Conservation (phyloP, 2,113 vertebrate species). For the Anolis sagrei region DNA sequence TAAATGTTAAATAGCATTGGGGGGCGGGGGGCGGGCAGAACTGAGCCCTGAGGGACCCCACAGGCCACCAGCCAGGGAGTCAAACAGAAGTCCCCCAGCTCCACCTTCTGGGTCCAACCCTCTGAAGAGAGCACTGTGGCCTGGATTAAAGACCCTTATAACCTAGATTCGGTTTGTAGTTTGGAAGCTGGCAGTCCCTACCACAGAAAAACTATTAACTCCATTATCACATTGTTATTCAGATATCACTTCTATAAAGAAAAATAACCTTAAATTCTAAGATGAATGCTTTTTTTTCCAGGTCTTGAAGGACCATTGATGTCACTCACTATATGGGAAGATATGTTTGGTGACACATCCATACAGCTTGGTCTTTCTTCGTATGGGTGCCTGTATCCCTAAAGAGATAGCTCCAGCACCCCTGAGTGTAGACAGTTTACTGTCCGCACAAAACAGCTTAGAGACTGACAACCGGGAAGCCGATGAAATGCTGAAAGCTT, state of each 20-base stretch:
- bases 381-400: conserved; percentile 45
- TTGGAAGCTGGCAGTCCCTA: neutral
- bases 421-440: conserved; percentile 22
- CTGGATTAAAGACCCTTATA: neutral
- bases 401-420: conserved; percentile 4
- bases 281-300: neutral
- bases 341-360: conserved; percentile 8
- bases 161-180: neutral
- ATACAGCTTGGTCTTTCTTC: conserved; percentile 16
- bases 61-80: too few relatives aligned
- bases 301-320: conserved; percentile 4
- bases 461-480: neutral
- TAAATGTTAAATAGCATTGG: too few relatives aligned
- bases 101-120: neutral
- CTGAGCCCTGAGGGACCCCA: too few relatives aligned
- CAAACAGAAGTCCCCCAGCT: too few relatives aligned
- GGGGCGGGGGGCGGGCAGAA: too few relatives aligned
- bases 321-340: conserved; percentile 8
- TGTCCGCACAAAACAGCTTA: conserved; percentile 1
- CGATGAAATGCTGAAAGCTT: conserved; percentile 19
- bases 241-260: neutral
- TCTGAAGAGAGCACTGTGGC: neutral
- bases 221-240: neutral
- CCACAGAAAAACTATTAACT: too few relatives aligned
- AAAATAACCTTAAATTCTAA: neutral